Evolutionary conservation across 1,140 invertebrate genomes (phyloP), one percentile per base, ranked within the genome.

Genomic region (Palaemon carinicauda): DNA sequence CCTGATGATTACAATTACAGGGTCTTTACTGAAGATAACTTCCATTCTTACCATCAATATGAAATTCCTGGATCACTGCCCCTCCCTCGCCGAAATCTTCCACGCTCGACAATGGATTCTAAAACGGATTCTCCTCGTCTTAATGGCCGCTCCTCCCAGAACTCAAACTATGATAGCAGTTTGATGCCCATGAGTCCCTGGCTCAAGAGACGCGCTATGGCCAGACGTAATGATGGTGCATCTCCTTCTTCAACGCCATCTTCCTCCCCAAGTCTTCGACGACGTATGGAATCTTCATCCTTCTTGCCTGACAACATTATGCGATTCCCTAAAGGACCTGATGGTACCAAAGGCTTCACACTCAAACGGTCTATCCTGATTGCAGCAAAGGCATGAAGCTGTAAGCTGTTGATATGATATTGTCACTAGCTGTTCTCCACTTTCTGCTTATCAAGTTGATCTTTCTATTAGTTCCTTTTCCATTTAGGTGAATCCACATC

Each of bases 291-390:
- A 2, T 41, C 60, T 27, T 41, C 77, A n/a, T 17, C 73, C 1
- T 24, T 82, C 19, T 31, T 89, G 73, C 88, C 88, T 83, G 91
- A 90, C 24, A 95, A 95, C 89, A 93, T 96, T 21, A 92, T 96
- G 15, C 93, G 96, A 52, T 92, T 96, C 90, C 96, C 96, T 0
- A 93, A 94, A 80, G 96, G 96, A 4, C 96, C 96, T 3, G 96
- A 97, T 74, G 96, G 96, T 31, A 95, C 95, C 24, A 93, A 93
- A 69, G 96, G 96, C 52, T 97, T 97, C 89, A 50, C 74, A 41
- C 75, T 29, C 24, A n/a, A 29, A 24, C 69, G 27, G 17, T 31
- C 17, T 4, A 15, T 73, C 29, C 3, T 29, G 3, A 5, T 1
- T 1, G 69, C 69, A 41, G 41, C 41, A 7, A 41, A 41, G 3